Percentiles rank a stretch among this genome's conserved stretches.
Conservation (phyloP, 1,140 invertebrate species). For the Nymphalis io region DNA sequence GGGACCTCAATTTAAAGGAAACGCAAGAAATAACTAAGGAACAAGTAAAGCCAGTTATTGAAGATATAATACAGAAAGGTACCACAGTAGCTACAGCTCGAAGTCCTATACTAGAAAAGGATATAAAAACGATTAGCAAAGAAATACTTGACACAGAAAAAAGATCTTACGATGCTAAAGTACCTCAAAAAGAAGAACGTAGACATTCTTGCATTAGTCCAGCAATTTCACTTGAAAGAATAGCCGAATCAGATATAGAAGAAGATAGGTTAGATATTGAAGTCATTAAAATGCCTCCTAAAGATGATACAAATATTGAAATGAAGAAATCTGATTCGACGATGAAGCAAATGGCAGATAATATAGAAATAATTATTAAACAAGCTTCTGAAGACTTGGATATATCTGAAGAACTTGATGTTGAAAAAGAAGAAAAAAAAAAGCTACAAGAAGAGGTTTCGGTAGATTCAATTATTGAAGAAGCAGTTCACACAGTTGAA, state of each 20-base stretch:
- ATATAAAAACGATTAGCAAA: constrained; percentile 61
- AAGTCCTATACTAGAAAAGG: constrained; percentile 68
- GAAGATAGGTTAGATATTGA: constrained; percentile 55
- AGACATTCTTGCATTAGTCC: constrained; percentile 76
- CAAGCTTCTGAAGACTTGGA: constrained; percentile 76
- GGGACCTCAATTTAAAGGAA: constrained; percentile 47
- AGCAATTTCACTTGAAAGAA: constrained; percentile 75
- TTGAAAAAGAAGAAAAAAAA: constrained; percentile 46
- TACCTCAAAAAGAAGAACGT: constrained; percentile 71
- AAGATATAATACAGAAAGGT: constrained; percentile 71
- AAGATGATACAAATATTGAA: constrained; percentile 43
- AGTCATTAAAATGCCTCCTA: constrained; percentile 29
- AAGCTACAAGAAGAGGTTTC: constrained; percentile 65
- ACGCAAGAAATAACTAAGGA: constrained; percentile 65
- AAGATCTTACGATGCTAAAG: constrained; percentile 71
- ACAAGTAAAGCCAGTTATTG: constrained; percentile 69
- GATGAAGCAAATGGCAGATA: constrained; percentile 78
- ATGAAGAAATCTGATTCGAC: constrained; percentile 76
- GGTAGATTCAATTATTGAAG: constrained; percentile 73
- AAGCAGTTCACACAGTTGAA: constrained; percentile 71
- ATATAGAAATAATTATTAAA: constrained; percentile 79
- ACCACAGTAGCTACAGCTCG: constrained; percentile 58
- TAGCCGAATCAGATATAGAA: constrained; percentile 72
- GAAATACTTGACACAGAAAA: constrained; percentile 71
- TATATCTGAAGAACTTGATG: constrained; percentile 63